Evolutionary conservation across 2,113 vertebrate species (phyloP).

Genomic region (Vulpes vulpes): DNA sequence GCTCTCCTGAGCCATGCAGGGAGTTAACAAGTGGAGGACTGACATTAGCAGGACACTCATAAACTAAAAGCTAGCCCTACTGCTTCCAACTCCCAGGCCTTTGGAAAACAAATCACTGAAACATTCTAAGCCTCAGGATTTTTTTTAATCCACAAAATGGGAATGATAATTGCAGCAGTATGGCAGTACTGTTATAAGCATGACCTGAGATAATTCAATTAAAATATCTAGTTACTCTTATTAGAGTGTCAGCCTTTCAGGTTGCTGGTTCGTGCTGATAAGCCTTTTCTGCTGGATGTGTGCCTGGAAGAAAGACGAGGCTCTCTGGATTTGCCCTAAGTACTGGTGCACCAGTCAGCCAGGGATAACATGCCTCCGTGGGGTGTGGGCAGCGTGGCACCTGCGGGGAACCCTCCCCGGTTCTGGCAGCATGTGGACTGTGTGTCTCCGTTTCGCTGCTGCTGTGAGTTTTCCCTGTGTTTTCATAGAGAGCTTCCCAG

Average conservation of each 20-base stretch:
- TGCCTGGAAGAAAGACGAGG: too few species aligned
- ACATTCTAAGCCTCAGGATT: background rate
- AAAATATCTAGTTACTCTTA: background rate
- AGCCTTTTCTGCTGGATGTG: background rate
- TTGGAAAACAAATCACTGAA: background rate
- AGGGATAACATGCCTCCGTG: fast-evolving
- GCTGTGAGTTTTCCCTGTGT: fast-evolving
- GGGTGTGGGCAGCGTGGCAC: fast-evolving
- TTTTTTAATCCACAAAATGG: background rate
- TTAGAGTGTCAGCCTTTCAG: background rate
- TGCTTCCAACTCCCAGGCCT: background rate
- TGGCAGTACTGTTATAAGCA: background rate
- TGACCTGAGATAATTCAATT: background rate
- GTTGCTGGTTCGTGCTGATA: background rate
- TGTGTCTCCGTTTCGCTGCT: fast-evolving
- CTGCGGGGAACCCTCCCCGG: fast-evolving
- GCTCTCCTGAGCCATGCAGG: too few species aligned
- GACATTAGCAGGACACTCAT: fast-evolving
- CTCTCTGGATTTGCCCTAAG: fast-evolving
- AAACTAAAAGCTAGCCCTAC: fast-evolving
- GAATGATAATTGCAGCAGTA: fast-evolving
- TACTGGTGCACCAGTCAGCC: fast-evolving
- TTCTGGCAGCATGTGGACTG: fast-evolving
- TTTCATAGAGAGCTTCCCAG: background rate
- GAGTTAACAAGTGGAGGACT: fast-evolving